These are phyloP conservation scores for Glandiceps talaboti DNA, from an alignment of 53 echinoderm and acorn worm genomes.

Conservation along the genomic window DNA sequence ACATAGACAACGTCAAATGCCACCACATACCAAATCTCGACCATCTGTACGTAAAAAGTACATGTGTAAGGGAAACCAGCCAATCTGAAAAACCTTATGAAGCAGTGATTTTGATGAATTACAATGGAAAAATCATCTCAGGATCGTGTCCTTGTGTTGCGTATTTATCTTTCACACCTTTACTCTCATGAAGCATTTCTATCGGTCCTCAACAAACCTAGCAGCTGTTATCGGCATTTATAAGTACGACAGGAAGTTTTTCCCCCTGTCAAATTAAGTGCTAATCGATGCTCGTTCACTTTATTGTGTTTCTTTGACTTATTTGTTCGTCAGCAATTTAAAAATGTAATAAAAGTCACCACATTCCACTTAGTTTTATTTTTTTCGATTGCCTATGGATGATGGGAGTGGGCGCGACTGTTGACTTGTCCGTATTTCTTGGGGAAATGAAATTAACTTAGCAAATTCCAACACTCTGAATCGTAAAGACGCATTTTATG, in stretches of 20 bases:
- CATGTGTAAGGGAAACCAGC: not conserved
- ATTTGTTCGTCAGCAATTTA: not conserved
- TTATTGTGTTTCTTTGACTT: not conserved
- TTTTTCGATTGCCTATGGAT: too few relatives aligned
- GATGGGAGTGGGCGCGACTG: too few relatives aligned
- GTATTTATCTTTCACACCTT: not conserved
- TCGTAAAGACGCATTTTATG: too few relatives aligned
- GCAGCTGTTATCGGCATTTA: too few relatives aligned
- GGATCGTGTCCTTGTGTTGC: not conserved
- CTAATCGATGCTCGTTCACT: too few relatives aligned
- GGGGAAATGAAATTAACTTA: too few relatives aligned
- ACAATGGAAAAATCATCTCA: not conserved
- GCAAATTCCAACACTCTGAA: too few relatives aligned
- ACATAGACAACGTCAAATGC: conserved; percentile 4
- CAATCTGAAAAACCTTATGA: not conserved
- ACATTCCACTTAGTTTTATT: not conserved
- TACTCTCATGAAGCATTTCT: too few relatives aligned
- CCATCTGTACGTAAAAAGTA: not conserved
- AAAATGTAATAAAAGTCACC: not conserved
- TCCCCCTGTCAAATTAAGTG: too few relatives aligned
- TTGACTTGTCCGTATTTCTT: too few relatives aligned
- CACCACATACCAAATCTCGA: not conserved
- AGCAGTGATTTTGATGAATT: not conserved
- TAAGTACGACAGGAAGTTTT: too few relatives aligned
- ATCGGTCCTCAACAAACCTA: too few relatives aligned